Evolutionary conservation across 2,888 invertebrate genomes (phyloP), one percentile per base, ranked within the genome.

Genomic region (Chromoteleia sp.): DNA sequence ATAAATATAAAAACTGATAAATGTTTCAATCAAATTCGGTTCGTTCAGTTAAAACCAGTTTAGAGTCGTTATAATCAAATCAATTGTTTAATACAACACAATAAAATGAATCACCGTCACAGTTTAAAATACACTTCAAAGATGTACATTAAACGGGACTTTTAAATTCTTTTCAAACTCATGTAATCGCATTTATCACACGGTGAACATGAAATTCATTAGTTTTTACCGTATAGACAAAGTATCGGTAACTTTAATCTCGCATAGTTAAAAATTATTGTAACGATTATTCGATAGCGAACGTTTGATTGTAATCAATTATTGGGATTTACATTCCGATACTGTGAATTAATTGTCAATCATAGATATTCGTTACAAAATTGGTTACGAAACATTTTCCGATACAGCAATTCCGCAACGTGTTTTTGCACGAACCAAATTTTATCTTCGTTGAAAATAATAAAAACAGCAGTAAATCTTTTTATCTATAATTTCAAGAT

Each of bases 401-500:
- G 10, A 45, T 6, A 19, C 21, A 45, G 10, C n/a, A 10, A 5
- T 21, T 2, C 19, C 54, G 33, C 7, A 10, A 10, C n/a, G 33
- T 29, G 33, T 39, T 58, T 58, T 58, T 12, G 19, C 12, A 12
- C 17, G 5, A 25, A 29, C 12, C 12, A n/a, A 19, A 12, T 14
- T 21, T 63, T 17, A 63, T 65, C 54, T 39, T 12, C 7, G 2
- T 29, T 41, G 8, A 19, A 68, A 56, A 68, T 33, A 56, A 39
- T 68, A 33, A 56, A 68, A 54, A 54, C 10, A 12, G 19, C 52
- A 56, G 30, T 56, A 68, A 56, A 56, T 68, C 54, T 56, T 68
- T 56, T 68, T 68, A 68, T 68, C 68, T 68, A 43, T 68, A 68
- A 68, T 52, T 68, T 52, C 8, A 19, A 54, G 68, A 68, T 68